A percentile compares a stretch with the other conserved stretches of the same genome.
Evolutionary conservation across 1,140 invertebrate species (phyloP).

Genomic region (Wasmannia auropunctata): DNA sequence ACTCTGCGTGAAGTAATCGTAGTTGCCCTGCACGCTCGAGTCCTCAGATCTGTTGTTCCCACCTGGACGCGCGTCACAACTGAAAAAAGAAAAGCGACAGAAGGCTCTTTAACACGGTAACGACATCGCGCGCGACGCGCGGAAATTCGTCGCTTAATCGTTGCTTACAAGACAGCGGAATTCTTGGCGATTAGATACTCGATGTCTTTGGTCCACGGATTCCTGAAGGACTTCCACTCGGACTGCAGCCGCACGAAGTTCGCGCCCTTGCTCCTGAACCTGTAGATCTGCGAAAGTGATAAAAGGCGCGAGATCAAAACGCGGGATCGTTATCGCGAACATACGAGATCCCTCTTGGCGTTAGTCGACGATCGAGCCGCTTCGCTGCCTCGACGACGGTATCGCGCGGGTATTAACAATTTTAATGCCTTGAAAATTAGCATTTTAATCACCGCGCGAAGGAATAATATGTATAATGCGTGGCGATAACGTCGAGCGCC

Average conservation of each 20-base stretch:
- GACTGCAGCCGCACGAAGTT: slow-evolving; percentile 91
- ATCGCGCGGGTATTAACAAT: neutral
- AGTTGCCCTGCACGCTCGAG: slow-evolving; percentile 85
- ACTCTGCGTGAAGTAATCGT: slow-evolving; percentile 87
- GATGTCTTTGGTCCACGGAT: slow-evolving; percentile 97
- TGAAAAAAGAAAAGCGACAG: slow-evolving; percentile 74
- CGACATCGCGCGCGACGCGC: neutral
- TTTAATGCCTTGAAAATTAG: neutral
- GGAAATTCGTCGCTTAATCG: neutral
- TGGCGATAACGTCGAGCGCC: neutral
- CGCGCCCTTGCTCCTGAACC: slow-evolving; percentile 92
- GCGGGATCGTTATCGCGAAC: neutral
- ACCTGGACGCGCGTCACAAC: slow-evolving; percentile 84
- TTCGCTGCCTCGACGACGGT: neutral
- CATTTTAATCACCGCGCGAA: slow-evolving; percentile 13
- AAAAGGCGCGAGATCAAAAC: neutral
- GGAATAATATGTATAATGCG: neutral
- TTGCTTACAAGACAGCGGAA: slow-evolving; percentile 88
- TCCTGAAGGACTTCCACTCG: slow-evolving; percentile 94
- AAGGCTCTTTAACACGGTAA: neutral
- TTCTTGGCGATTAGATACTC: slow-evolving; percentile 96
- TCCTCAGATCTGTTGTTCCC: slow-evolving; percentile 85
- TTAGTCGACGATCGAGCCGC: neutral
- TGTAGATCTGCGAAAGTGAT: slow-evolving; percentile 86
- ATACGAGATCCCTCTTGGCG: neutral